Evolutionary conservation across 2,113 vertebrate species (phyloP), one percentile per base, ranked within the genome.

Genomic region (Stigmatopora argus): DNA sequence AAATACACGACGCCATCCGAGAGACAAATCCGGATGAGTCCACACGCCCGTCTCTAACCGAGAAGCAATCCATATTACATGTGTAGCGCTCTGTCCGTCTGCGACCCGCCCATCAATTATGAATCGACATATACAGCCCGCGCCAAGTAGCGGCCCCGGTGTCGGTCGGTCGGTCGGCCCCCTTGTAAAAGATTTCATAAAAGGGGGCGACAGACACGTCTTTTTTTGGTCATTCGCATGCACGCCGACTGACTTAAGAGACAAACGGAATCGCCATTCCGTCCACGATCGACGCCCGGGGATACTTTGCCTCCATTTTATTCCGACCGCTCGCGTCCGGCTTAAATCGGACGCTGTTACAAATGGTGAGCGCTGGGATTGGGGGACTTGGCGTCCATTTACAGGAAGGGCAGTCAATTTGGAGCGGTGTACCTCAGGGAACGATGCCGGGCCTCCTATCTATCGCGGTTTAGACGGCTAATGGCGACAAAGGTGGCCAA

Each of bases 71-170:
- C 88, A 91, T 93, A 92, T 89, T 93, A 92, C 93, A 88, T 91
- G 90, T 93, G 93, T 92, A 92, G 89, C 89, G 78, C 82, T 91
- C 90, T 91, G 92, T 89, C 92, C 91, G 90, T 89, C 91, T 89
- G 88, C 89, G 92, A 92, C 90, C 90, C 85, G 87, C 88, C 88
- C 93, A 95, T 95, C 93, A 95, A 95, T 95, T 94, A 95, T 95
- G 92, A 94, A 95, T 94, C 92, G 90, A 91, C 91, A 93, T 89
- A 92, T 94, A 94, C 93, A 93, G 86, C 89, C 90, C 91, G 86
- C 88, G 88, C 88, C 87, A 86, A 76, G 85, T 85, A 72, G 86
- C 70, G 87, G 87, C 84, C 82, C 88, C 83, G 81, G 89, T 90
- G 92, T 92, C 89, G 83, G 85, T 31, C 26, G 80, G 88, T 31